Evolutionary conservation across 2,797 vertebrate genomes (phyloP).

Genomic region (Rhinogobio ventralis): DNA sequence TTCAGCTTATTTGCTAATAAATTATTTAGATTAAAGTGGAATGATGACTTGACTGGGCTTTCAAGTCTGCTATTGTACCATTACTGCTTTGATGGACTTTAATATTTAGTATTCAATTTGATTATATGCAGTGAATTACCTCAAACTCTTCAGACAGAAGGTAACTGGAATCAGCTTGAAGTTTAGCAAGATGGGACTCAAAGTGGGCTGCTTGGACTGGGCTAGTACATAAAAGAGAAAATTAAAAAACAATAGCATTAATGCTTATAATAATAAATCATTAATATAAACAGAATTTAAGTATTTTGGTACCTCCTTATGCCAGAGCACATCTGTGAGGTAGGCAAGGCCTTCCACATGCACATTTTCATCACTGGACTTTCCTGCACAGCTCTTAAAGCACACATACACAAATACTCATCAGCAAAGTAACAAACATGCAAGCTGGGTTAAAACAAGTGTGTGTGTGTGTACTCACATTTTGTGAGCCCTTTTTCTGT

Average conservation of each 20-base stretch:
- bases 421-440: not conserved
- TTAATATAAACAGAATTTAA: not conserved
- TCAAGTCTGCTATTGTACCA: not conserved
- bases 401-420: constrained; percentile 41
- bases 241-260: not conserved
- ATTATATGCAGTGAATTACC: constrained; percentile 71
- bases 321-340: constrained; percentile 87
- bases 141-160: constrained; percentile 97
- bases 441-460: not conserved
- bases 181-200: constrained; percentile 90
- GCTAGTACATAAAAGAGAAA: constrained; percentile 71
- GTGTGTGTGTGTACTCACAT: constrained; percentile 73
- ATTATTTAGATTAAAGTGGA: not conserved
- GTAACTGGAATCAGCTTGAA: constrained; percentile 94
- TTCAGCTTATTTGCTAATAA: not conserved
- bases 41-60: not conserved
- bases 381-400: constrained; percentile 85
- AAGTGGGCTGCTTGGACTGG: constrained; percentile 88
- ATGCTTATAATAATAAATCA: not conserved
- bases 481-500: constrained; percentile 88
- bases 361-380: constrained; percentile 87
- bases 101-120: not conserved
- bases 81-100: not conserved
- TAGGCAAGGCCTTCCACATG: constrained; percentile 86
- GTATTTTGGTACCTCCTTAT: constrained; percentile 83